These are phyloP conservation scores for Drosophila nasuta DNA, from an alignment of 1,140 invertebrate species.

Conservation along the genomic window DNA sequence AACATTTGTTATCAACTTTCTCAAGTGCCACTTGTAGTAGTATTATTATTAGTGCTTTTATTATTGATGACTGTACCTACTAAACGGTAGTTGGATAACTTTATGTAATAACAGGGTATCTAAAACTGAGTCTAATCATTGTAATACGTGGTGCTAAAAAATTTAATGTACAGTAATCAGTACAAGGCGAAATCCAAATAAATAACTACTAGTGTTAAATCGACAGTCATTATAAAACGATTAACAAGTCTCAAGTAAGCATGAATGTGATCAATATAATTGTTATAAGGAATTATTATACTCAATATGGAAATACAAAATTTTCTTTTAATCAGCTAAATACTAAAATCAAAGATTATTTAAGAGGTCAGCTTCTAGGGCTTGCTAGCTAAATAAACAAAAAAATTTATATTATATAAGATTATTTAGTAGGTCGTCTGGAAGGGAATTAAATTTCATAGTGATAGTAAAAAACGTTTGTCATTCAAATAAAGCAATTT, in stretches of 20 bases:
- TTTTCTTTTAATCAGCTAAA: background rate
- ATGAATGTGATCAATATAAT: background rate
- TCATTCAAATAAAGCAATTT: too few species aligned
- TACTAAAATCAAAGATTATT: too few species aligned
- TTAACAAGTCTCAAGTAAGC: background rate
- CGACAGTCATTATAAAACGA: background rate
- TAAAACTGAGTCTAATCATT: background rate
- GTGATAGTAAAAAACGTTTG: too few species aligned
- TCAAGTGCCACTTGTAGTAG: background rate
- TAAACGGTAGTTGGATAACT: background rate
- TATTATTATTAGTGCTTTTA: background rate
- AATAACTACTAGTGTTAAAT: background rate
- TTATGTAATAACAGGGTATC: background rate
- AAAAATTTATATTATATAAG: too few species aligned
- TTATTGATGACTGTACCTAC: background rate
- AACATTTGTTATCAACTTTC: conserved; percentile 13
- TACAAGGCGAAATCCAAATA: background rate
- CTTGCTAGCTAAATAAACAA: too few species aligned
- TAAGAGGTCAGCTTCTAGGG: too few species aligned
- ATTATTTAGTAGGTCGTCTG: too few species aligned
- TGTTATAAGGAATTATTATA: background rate
- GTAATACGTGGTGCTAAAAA: background rate
- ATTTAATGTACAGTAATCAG: background rate
- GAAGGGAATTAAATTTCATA: too few species aligned
- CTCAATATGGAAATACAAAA: background rate